Percentiles rank a stretch among this genome's conserved stretches.
phyloP scores from a whole-genome alignment of 2,888 invertebrate species.

The Chesias legatella region DNA sequence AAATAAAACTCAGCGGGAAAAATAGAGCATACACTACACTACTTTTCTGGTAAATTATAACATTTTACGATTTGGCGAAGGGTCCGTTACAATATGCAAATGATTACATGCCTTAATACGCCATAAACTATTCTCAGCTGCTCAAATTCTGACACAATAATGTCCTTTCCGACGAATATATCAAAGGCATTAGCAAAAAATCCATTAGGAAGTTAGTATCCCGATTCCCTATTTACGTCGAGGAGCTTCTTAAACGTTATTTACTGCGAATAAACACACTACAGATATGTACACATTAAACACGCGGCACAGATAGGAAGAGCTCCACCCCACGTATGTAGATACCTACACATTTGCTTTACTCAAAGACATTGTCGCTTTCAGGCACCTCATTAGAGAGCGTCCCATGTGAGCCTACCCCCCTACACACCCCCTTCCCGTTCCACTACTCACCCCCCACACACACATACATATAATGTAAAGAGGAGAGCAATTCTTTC shows the following conservation, averaged over 20 bases:
- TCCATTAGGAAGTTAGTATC: conserved; percentile 25
- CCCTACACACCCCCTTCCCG: conserved; percentile 38
- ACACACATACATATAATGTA: conserved; percentile 41
- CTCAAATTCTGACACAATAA: background rate
- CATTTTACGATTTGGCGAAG: too few species aligned
- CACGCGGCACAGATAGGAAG: conserved; percentile 49
- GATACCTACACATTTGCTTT: conserved; percentile 79
- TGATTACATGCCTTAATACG: too few species aligned
- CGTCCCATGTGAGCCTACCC: conserved; percentile 78
- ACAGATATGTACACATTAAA: conserved; percentile 37
- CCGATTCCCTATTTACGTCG: conserved; percentile 29
- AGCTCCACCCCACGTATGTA: conserved; percentile 68
- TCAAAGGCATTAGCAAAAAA: conserved; percentile 22
- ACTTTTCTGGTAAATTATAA: too few species aligned
- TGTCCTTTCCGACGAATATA: conserved; percentile 6
- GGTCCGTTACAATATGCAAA: too few species aligned
- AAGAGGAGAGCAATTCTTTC: conserved; percentile 71
- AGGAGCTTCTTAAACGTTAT: conserved; percentile 33
- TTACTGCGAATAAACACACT: conserved; percentile 42
- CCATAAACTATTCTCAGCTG: too few species aligned
- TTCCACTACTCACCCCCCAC: conserved; percentile 43
- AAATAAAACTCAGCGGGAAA: background rate
- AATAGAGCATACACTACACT: background rate
- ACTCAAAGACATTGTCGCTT: conserved; percentile 81
- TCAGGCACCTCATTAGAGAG: conserved; percentile 81